A percentile compares a stretch with the other conserved stretches of the same genome.
These are phyloP conservation scores for Silurus aristotelis DNA, from an alignment of 2,797 vertebrate genomes.

Conservation along the genomic window DNA sequence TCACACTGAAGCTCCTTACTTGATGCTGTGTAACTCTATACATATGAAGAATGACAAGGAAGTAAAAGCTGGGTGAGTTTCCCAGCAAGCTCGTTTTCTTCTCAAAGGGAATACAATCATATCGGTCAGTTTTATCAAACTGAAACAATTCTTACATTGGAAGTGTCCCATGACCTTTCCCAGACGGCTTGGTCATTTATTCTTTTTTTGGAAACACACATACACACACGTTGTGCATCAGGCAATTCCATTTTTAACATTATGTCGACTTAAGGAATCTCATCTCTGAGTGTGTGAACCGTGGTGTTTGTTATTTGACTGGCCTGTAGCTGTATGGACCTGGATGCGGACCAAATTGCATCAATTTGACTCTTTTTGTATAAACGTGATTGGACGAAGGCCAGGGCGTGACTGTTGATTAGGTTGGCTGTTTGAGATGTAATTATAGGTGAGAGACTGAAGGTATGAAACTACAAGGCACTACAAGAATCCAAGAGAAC, in stretches of 20 bases:
- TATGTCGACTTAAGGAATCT: background rate
- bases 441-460: background rate
- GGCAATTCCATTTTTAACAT: background rate
- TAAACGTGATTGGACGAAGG: background rate
- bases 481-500: background rate
- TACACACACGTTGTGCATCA: too few relatives aligned
- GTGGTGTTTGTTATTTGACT: background rate
- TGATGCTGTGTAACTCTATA: background rate
- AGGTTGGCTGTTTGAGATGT: background rate
- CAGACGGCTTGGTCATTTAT: background rate
- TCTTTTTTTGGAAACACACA: background rate
- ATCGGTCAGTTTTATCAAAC: background rate
- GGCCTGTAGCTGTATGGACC: too few relatives aligned
- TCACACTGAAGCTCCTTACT: background rate
- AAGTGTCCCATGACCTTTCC: background rate
- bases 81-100: constrained; percentile 29
- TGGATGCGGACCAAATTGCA: background rate
- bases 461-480: background rate
- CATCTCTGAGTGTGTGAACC: background rate
- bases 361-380: background rate
- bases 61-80: constrained; percentile 5
- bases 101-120: constrained; percentile 12
- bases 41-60: background rate
- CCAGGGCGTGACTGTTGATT: background rate
- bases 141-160: constrained; percentile 13